Percentiles rank a stretch among this genome's conserved stretches.
Conservation (phyloP, 2,888 invertebrate genomes). For the Drosophila atroscutellata region DNA sequence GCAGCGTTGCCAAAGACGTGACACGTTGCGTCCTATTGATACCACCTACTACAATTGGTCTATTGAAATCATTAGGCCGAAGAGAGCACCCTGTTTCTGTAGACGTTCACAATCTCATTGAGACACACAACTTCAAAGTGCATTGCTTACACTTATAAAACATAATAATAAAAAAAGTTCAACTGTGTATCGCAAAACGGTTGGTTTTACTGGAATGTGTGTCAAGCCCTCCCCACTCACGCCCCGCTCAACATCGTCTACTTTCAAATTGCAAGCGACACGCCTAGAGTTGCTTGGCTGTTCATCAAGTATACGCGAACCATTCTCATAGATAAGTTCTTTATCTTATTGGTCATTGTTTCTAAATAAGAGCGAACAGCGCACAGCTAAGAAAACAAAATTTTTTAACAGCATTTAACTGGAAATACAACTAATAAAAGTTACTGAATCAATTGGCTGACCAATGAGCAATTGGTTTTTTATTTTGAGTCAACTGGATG, state of each 20-base stretch:
- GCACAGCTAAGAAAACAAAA: background rate
- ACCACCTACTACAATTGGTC: background rate
- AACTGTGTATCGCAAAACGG: background rate
- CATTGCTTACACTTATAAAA: background rate
- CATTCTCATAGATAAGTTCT: constrained; percentile 34
- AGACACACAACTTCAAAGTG: background rate
- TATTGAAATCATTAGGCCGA: background rate
- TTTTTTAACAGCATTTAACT: constrained; percentile 13
- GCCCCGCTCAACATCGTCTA: background rate
- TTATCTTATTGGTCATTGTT: constrained; percentile 41
- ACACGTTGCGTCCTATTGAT: background rate
- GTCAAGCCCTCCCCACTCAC: background rate
- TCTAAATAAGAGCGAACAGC: constrained; percentile 5
- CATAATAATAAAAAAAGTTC: background rate
- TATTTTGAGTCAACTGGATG: background rate
- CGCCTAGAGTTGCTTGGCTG: background rate
- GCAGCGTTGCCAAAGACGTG: background rate
- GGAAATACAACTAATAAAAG: constrained; percentile 37
- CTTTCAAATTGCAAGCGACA: constrained; percentile 7
- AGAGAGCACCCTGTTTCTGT: background rate
- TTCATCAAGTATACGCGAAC: constrained; percentile 44
- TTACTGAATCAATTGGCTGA: constrained; percentile 19
- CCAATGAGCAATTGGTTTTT: constrained; percentile 37
- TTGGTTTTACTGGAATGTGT: background rate
- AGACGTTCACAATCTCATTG: background rate